Base-by-base conservation (phyloP, 2,888 invertebrate genomes). In the Ophion costatus region DNA sequence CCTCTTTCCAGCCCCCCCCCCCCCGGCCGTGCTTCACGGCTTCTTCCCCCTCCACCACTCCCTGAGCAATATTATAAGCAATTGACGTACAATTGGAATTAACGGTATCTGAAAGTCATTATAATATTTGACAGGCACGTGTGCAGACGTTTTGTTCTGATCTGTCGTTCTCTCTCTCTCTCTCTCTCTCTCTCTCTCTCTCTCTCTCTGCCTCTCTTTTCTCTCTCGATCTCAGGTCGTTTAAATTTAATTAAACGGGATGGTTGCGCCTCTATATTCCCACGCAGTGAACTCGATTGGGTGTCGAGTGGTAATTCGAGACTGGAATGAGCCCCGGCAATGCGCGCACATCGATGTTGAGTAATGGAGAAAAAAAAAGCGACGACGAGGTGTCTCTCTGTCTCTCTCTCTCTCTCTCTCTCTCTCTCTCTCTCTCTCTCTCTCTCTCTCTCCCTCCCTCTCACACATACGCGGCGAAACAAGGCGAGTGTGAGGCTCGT, bases 301-400 rank as follows among this genome's bases (percentile, higher is more conserved):
- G 17, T 42, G 42, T 20, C 24, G 67, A 67, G 42, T 29, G 24
- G 42, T 67, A 38, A 67, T n/a, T 67, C n/a, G 20, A 17, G 67
- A 24, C 22, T 17, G 29, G 33, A 67, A 42, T 42, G 67, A 67
- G 67, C n/a, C 38, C 64, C 67, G 17, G n/a, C 20, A 20, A 10
- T 29, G 38, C 67, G 38, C 42, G 67, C 38, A 38, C 42, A 42
- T 38, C 67, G 67, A 67, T 67, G 67, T 67, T 38, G 42, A 67
- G 38, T 42, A 67, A 67, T 38, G 42, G 22, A 20, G 42, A 33
- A 33, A 33, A 33, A 29, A 29, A 24, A 64, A 64, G 64, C 64
- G 24, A 64, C 64, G 64, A 33, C 29, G 14, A 33, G 17, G 64
- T 14, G 33, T 3, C 29, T 64, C 64, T 64, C 67, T 64, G 33